These are phyloP conservation scores for Myiozetetes cayanensis DNA, from an alignment of 2,113 vertebrate species.

Conservation along the genomic window DNA sequence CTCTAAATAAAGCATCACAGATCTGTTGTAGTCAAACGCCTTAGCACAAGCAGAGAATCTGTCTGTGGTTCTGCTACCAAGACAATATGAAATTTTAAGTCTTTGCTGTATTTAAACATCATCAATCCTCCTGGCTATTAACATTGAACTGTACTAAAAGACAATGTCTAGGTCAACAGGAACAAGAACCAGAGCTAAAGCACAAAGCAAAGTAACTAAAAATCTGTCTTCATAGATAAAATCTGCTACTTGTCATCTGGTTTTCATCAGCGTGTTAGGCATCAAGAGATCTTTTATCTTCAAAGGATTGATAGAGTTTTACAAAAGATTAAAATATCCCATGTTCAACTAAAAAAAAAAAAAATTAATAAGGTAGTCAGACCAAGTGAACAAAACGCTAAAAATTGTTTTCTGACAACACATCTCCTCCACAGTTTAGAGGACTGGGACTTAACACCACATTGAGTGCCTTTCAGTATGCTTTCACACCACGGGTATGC, in stretches of 20 bases:
- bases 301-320: background rate
- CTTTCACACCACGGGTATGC: background rate
- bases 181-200: background rate
- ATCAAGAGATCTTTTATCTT: conserved; percentile 22
- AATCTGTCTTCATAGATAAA: background rate
- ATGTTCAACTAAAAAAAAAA: background rate
- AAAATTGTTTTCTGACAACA: background rate
- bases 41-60: background rate
- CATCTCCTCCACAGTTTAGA: background rate
- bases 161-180: background rate
- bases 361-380: background rate
- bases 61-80: background rate
- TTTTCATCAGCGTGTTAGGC: background rate
- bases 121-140: background rate
- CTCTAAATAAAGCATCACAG: background rate
- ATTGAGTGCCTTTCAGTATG: background rate
- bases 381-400: background rate
- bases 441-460: background rate
- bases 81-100: background rate
- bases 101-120: background rate
- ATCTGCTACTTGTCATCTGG: background rate
- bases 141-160: background rate
- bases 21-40: background rate
- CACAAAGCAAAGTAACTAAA: background rate
- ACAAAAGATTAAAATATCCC: conserved; percentile 7